These are phyloP conservation scores for Dysmachus trigonus DNA, from an alignment of 2,888 invertebrate species.

Conservation along the genomic window DNA sequence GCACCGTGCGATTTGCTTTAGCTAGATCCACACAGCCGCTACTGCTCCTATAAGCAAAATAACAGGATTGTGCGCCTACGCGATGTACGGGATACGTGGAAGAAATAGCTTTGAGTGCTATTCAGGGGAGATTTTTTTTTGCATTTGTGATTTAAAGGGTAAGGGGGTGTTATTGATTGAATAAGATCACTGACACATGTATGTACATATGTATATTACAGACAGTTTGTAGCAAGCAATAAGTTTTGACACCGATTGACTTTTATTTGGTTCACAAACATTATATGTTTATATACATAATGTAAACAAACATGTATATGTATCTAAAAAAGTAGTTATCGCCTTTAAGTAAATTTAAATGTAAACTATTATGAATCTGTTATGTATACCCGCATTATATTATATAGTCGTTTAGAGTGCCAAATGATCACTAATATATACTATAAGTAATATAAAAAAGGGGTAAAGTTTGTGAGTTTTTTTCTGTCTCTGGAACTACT, in stretches of 20 bases:
- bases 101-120: not conserved
- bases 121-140: not conserved
- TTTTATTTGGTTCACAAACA: not conserved
- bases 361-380: too few relatives aligned
- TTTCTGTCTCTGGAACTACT: too few relatives aligned
- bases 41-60: not conserved
- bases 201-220: not conserved
- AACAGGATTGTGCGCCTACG: not conserved
- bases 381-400: too few relatives aligned
- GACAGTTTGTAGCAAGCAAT: too few relatives aligned
- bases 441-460: too few relatives aligned
- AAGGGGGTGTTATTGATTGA: not conserved
- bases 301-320: too few relatives aligned
- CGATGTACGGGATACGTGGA: not conserved
- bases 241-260: not conserved
- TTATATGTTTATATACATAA: too few relatives aligned
- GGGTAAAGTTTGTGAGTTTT: too few relatives aligned
- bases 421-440: too few relatives aligned
- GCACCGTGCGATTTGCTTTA: not conserved
- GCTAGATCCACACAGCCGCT: not conserved
- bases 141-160: not conserved
- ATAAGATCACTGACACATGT: not conserved
- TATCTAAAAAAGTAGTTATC: too few relatives aligned
- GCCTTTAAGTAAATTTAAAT: too few relatives aligned
- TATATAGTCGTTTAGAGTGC: too few relatives aligned